These are phyloP conservation scores for Mastomys natalensis DNA, from an alignment of 2,113 vertebrate species.

Conservation along the genomic window DNA sequence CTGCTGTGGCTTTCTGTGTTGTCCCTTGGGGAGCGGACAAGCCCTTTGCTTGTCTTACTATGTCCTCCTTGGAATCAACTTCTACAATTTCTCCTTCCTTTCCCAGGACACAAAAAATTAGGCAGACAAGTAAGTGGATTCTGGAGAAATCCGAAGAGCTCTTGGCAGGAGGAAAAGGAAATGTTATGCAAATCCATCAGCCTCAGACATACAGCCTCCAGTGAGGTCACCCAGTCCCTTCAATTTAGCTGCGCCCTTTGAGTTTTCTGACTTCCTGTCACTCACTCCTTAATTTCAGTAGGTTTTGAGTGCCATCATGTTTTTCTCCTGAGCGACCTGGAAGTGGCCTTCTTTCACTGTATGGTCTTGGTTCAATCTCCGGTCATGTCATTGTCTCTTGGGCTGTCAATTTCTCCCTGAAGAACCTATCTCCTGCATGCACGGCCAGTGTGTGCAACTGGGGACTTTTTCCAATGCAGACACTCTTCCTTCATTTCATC, in stretches of 20 bases:
- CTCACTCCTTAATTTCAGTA: background rate
- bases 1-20: too few relatives aligned
- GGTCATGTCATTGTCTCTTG: background rate
- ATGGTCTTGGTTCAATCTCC: background rate
- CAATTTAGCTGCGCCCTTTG: background rate
- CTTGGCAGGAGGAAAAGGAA: background rate
- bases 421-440: background rate
- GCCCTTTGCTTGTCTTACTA: background rate
- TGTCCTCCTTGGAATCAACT: background rate
- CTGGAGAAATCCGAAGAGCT: constrained; percentile 10
- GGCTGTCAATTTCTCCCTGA: background rate
- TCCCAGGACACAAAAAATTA: constrained; percentile 32
- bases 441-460: background rate
- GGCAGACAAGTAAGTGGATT: background rate
- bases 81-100: constrained; percentile 31
- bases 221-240: background rate
- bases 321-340: background rate
- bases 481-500: background rate
- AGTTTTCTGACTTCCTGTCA: background rate
- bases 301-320: background rate
- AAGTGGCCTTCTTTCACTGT: background rate
- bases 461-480: background rate
- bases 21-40: background rate
- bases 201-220: constrained; percentile 13
- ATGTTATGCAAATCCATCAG: background rate